Conservation (phyloP, 2,888 invertebrate genomes). For the Bimastos eiseni region DNA sequence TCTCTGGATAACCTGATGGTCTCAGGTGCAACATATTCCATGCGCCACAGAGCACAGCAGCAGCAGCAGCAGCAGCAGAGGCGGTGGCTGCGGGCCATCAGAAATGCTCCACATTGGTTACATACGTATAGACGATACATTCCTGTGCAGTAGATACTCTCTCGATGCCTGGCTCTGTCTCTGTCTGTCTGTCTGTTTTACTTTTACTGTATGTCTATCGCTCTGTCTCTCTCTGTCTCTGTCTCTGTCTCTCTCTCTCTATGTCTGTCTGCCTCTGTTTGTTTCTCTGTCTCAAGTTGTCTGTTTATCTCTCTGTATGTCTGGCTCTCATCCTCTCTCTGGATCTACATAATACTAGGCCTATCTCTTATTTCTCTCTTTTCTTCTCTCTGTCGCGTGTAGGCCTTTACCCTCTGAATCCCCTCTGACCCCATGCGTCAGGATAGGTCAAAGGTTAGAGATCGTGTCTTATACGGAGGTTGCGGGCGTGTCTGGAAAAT, state of each 20-base stretch:
- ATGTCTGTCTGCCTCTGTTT: not conserved
- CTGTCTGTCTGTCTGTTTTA: too few relatives aligned
- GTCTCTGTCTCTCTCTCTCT: not conserved
- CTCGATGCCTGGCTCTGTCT: too few relatives aligned
- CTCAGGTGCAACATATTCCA: not conserved
- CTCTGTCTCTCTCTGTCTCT: not conserved
- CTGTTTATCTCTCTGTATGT: not conserved
- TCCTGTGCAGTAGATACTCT: too few relatives aligned
- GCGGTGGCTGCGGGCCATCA: too few relatives aligned
- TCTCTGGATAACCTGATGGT: slow-evolving; percentile 2
- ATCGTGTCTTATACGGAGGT: not conserved
- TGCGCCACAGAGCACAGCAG: not conserved
- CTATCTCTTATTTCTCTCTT: not conserved
- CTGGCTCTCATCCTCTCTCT: not conserved
- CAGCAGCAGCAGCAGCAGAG: not conserved
- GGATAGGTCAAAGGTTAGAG: not conserved
- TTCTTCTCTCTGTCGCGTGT: not conserved
- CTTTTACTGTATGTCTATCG: too few relatives aligned
- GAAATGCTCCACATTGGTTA: too few relatives aligned
- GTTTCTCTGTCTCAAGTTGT: not conserved
- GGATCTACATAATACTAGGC: not conserved
- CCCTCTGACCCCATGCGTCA: not conserved
- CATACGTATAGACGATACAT: too few relatives aligned
- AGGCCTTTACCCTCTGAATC: not conserved
- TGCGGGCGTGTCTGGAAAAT: not conserved